Conservation (phyloP, 2,888 invertebrate species). For the Stenoptilia bipunctidactyla region DNA sequence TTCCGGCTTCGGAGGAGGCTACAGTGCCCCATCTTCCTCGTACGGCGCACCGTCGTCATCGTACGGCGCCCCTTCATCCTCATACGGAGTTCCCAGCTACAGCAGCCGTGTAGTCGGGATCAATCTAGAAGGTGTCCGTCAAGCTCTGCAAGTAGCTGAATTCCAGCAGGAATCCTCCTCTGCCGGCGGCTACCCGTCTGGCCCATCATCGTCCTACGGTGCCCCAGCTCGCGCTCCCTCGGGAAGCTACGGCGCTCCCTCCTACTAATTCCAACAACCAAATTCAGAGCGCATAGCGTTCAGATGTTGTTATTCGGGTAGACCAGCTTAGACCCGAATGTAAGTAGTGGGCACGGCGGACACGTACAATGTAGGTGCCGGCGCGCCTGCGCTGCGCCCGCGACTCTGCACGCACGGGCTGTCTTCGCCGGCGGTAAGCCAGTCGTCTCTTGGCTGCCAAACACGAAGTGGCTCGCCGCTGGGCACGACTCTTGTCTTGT, state of each 20-base stretch:
- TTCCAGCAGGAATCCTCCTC: slow-evolving; percentile 74
- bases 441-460: slow-evolving; percentile 30
- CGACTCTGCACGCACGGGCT: slow-evolving; percentile 66
- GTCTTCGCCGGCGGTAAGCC: slow-evolving; percentile 41
- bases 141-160: slow-evolving; percentile 90
- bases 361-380: slow-evolving; percentile 67
- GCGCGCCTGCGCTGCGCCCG: slow-evolving; percentile 37
- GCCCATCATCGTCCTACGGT: slow-evolving; percentile 71
- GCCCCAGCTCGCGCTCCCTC: slow-evolving; percentile 72
- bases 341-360: slow-evolving; percentile 38
- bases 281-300: slow-evolving; percentile 21
- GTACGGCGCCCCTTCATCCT: slow-evolving; percentile 74
- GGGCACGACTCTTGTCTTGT: slow-evolving; percentile 55
- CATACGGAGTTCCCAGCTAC: slow-evolving; percentile 76
- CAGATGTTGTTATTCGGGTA: slow-evolving; percentile 42
- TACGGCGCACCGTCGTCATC: slow-evolving; percentile 77
- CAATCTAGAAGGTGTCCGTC: slow-evolving; percentile 87
- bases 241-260: slow-evolving; percentile 79
- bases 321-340: slow-evolving; percentile 43
- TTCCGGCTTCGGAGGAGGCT: slow-evolving; percentile 70
- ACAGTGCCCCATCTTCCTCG: slow-evolving; percentile 71
- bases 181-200: slow-evolving; percentile 50
- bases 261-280: slow-evolving; percentile 37
- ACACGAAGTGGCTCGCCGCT: slow-evolving; percentile 56
- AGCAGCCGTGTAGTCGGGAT: slow-evolving; percentile 82